Conservation (phyloP, 2,797 vertebrate species). For the Acomys russatus region DNA sequence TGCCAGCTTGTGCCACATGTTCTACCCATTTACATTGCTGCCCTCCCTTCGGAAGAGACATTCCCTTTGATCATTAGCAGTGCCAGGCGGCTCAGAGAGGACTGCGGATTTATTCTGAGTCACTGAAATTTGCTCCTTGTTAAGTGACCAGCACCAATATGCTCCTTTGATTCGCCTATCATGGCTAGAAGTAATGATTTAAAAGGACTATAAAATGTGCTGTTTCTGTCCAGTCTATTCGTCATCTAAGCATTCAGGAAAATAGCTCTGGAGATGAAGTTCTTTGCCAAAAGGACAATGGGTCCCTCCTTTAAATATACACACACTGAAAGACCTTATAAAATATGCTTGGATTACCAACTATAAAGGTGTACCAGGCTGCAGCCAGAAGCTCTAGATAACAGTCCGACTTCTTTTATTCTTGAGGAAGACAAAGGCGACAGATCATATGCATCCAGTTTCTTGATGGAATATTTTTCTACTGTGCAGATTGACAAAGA, state of each 20-base stretch:
- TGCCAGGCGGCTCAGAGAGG: not conserved
- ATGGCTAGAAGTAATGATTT: not conserved
- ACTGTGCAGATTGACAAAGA: conserved; percentile 6
- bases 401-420: not conserved
- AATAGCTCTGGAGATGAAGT: not conserved
- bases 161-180: not conserved
- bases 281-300: not conserved
- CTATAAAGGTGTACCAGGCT: not conserved
- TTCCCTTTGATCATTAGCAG: conserved; percentile 32
- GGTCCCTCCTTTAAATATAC: not conserved
- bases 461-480: conserved; percentile 40
- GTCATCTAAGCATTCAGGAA: not conserved
- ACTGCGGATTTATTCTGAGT: conserved; percentile 6
- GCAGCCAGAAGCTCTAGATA: not conserved
- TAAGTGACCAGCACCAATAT: not conserved
- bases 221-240: not conserved
- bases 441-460: not conserved
- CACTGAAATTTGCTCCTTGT: conserved; percentile 21
- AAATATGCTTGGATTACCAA: not conserved
- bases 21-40: not conserved
- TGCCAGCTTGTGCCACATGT: not conserved
- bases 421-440: not conserved
- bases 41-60: not conserved
- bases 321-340: not conserved
- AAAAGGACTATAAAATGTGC: conserved; percentile 21